Evolutionary conservation across 1,140 invertebrate genomes (phyloP), one percentile per base, ranked within the genome.

Genomic region (Orchesella cincta): DNA sequence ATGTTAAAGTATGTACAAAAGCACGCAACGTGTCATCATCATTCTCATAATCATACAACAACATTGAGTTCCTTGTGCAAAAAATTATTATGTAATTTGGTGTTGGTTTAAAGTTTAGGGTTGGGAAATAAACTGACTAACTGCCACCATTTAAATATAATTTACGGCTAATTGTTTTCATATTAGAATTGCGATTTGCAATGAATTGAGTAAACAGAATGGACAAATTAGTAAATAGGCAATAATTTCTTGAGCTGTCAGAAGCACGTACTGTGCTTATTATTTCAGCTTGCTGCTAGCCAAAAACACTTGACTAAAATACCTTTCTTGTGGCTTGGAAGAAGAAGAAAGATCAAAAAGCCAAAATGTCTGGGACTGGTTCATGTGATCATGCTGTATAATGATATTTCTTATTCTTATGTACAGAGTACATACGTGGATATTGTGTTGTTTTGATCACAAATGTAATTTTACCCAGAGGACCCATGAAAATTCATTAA

Each of bases 401-500:
- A 12, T 46, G 8, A 20, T 46, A 46, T 8, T 46, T 12, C 20
- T 46, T 46, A 12, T 46, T 46, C 39, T 8, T 46, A 46, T 8
- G 39, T 46, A n/a, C n/a, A n/a, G n/a, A n/a, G n/a, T 46, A 20
- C 39, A 46, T 26, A 57, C 23, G 5, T 12, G 12, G 26, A 57
- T 5, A 23, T 16, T n/a, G 26, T 12, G 23, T 18, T 57, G 23
- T 18, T 57, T 14, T 57, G n/a, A n/a, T 14, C 54, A n/a, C n/a
- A n/a, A n/a, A n/a, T 26, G 23, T 12, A 57, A 57, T 57, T 57
- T 57, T 23, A 57, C 54, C 54, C 54, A 57, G 26, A 57, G 54
- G 54, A 57, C 14, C 26, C 54, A 57, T 57, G 54, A 57, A 57
- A 57, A 57, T 57, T 57, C 54, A 57, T 57, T 57, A 57, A 57